Percentiles rank a stretch among this genome's conserved stretches.
Conservation (phyloP, 2,888 invertebrate genomes). For the Drosophila melanosoma region DNA sequence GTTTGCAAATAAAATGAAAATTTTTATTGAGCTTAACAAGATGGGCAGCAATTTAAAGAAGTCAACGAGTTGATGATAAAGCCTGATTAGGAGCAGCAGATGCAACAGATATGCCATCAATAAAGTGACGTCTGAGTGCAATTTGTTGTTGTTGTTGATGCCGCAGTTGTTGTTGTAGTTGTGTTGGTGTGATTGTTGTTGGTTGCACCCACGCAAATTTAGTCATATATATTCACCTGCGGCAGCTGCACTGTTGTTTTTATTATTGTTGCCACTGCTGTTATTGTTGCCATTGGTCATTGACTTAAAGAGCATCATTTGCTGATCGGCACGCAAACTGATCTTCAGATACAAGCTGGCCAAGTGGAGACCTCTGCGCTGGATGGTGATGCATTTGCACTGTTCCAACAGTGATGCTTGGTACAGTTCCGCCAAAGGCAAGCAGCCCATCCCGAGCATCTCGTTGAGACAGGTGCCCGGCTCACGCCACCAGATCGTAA, state of each 20-base stretch:
- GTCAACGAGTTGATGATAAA: slow-evolving; percentile 43
- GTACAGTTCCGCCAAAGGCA: slow-evolving; percentile 76
- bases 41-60: slow-evolving; percentile 57
- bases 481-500: slow-evolving; percentile 83
- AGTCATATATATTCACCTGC: slow-evolving; percentile 83
- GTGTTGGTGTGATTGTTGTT: slow-evolving; percentile 44
- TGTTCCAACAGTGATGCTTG: slow-evolving; percentile 79
- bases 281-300: slow-evolving; percentile 41
- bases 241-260: slow-evolving; percentile 50
- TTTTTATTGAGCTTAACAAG: slow-evolving; percentile 60
- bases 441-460: slow-evolving; percentile 79
- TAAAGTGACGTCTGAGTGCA: slow-evolving; percentile 21
- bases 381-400: slow-evolving; percentile 79
- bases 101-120: slow-evolving; percentile 14
- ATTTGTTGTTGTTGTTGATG: slow-evolving; percentile 26
- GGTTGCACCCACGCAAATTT: slow-evolving; percentile 64
- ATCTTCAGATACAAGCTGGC: slow-evolving; percentile 81
- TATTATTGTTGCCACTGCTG: slow-evolving; percentile 24
- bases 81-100: slow-evolving; percentile 35
- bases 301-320: slow-evolving; percentile 32
- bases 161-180: slow-evolving; percentile 23
- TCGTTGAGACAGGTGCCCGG: slow-evolving; percentile 82
- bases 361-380: slow-evolving; percentile 73
- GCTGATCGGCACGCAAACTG: slow-evolving; percentile 58
- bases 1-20: slow-evolving; percentile 66